phyloP scores from a whole-genome alignment of 2,888 invertebrate genomes.

The Capitulum mitella region DNA sequence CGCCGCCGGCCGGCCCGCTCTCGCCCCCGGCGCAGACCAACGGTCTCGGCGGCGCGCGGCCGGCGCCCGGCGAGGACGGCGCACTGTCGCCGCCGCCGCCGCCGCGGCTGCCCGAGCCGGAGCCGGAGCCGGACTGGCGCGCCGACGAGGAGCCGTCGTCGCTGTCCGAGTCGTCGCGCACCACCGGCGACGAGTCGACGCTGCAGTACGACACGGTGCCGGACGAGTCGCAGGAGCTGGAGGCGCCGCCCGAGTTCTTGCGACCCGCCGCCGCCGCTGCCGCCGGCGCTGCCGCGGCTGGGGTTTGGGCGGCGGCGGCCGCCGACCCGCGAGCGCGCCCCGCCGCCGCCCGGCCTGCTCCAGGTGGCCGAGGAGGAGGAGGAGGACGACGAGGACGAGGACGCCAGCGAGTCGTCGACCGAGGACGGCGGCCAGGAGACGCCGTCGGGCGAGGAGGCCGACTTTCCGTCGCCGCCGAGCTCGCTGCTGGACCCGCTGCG shows the following conservation, averaged over 20 bases:
- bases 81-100: too few species aligned
- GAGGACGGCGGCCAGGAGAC: conserved; percentile 12
- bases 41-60: not conserved
- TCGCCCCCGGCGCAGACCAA: not conserved
- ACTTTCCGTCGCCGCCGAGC: conserved; percentile 25
- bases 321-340: not conserved
- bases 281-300: conserved; percentile 1
- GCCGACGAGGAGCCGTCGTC: conserved; percentile 3
- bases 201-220: conserved; percentile 24
- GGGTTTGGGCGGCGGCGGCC: conserved; percentile 46
- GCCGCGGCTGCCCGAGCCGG: not conserved
- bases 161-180: not conserved
- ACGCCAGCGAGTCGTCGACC: not conserved
- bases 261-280: not conserved
- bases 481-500: conserved; percentile 23
- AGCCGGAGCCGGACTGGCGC: too few species aligned
- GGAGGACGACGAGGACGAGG: conserved; percentile 31
- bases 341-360: conserved; percentile 58
- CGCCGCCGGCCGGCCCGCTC: not conserved
- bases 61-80: not conserved
- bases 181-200: not conserved
- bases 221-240: conserved; percentile 6
- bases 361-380: conserved; percentile 74
- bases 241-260: conserved; percentile 12
- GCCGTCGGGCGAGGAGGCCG: conserved; percentile 5